Evolutionary conservation across 2,888 invertebrate genomes (phyloP).

Genomic region (Drosophila demipolita): DNA sequence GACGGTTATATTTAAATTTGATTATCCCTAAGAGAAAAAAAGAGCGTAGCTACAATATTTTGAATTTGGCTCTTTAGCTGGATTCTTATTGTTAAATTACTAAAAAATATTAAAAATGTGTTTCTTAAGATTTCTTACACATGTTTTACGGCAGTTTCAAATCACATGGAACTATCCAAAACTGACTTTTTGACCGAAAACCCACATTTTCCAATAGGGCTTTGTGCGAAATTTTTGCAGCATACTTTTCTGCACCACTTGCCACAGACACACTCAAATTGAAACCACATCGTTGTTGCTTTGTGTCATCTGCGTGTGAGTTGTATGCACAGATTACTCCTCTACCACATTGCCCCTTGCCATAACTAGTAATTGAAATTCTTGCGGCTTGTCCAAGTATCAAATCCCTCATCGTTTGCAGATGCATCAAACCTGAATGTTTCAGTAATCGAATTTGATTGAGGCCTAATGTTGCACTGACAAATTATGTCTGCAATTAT

Average conservation of each 20-base stretch:
- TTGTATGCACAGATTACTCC: conserved; percentile 22
- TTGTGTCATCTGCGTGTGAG: conserved; percentile 11
- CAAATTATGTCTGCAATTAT: background rate
- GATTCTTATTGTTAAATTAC: background rate
- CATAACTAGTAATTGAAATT: conserved; percentile 41
- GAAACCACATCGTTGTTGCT: conserved; percentile 20
- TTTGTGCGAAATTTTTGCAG: conserved; percentile 44
- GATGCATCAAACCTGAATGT: conserved; percentile 7
- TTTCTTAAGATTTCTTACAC: background rate
- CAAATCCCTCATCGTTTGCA: conserved; percentile 45
- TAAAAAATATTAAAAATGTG: background rate
- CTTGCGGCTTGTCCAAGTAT: conserved; percentile 42
- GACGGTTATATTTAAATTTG: background rate
- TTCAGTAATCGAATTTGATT: conserved; percentile 13
- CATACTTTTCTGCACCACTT: conserved; percentile 59
- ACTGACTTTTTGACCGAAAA: background rate
- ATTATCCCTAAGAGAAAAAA: background rate
- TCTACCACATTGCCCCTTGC: background rate
- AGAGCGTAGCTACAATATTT: background rate
- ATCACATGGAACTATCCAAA: background rate
- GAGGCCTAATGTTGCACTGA: background rate
- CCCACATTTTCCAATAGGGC: background rate
- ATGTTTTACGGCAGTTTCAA: background rate
- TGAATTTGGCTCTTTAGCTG: background rate
- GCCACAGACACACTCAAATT: conserved; percentile 25